A percentile compares a stretch with the other conserved stretches of the same genome.
Evolutionary conservation across 2,113 vertebrate genomes (phyloP).

Genomic region (Ciconia maguari): DNA sequence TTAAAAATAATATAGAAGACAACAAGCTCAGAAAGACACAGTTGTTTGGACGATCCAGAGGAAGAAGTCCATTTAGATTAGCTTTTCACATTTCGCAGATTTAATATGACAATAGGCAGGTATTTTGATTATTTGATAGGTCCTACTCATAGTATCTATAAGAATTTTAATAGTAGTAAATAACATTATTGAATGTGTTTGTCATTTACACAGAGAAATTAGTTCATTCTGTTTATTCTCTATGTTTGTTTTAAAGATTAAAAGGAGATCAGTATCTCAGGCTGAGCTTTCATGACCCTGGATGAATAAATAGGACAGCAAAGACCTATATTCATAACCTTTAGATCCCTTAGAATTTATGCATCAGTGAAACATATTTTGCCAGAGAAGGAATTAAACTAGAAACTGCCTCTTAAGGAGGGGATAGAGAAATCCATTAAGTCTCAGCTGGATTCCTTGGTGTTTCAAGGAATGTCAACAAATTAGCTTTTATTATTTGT

Average conservation of each 20-base stretch:
- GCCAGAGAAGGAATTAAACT: conserved; percentile 26
- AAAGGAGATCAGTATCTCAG: neutral
- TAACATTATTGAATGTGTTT: neutral
- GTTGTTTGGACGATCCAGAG: neutral
- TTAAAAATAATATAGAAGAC: neutral
- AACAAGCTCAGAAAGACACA: neutral
- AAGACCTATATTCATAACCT: conserved; percentile 13
- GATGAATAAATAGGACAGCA: conserved; percentile 25
- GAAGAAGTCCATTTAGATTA: neutral
- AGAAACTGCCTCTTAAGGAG: conserved; percentile 29
- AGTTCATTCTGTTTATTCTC: neutral
- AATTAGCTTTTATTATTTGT: conserved; percentile 51
- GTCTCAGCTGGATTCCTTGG: neutral
- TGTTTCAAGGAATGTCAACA: conserved; percentile 35
- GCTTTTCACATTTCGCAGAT: neutral
- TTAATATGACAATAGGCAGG: neutral
- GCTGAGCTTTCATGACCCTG: neutral
- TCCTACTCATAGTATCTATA: neutral
- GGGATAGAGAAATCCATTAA: conserved; percentile 23
- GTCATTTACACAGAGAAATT: neutral
- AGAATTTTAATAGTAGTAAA: neutral
- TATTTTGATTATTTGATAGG: neutral
- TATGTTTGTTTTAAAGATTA: neutral
- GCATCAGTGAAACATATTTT: conserved; percentile 17
- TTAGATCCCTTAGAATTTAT: neutral